Conservation (phyloP, 92 coral and sea anemone genomes). For the Hydrozoanthus gracilis region DNA sequence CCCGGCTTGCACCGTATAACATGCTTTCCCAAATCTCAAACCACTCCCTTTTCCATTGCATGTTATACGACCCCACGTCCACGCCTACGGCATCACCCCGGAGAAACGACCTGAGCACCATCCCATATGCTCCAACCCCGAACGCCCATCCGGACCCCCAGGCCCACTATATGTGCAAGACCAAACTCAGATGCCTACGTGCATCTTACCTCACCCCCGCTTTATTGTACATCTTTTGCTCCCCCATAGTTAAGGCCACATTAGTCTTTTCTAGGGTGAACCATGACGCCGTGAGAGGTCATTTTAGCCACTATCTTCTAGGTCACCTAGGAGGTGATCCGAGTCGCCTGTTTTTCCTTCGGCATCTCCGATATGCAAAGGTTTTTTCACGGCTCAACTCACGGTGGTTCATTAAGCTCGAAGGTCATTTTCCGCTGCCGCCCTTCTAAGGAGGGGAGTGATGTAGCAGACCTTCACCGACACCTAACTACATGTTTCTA, state of each 20-base stretch:
- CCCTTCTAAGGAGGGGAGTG: not conserved
- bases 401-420: not conserved
- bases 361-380: not conserved
- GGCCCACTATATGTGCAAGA: too few species aligned
- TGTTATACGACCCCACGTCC: too few species aligned
- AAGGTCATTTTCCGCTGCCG: not conserved
- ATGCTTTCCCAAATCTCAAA: too few species aligned
- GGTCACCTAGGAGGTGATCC: too few species aligned
- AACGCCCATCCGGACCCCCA: too few species aligned
- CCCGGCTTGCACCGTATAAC: too few species aligned
- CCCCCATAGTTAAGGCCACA: not conserved
- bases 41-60: too few species aligned
- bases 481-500: not conserved
- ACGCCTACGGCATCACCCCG: too few species aligned
- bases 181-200: too few species aligned
- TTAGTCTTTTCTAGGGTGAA: not conserved
- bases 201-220: not conserved
- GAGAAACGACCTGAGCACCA: too few species aligned
- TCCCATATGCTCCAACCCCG: too few species aligned
- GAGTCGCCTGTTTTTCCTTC: not conserved
- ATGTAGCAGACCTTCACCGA: not conserved
- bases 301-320: too few species aligned
- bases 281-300: not conserved
- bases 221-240: not conserved
- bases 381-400: constrained; percentile 2